phyloP scores from a whole-genome alignment of 2,113 vertebrate species.

The Carassius auratus region DNA sequence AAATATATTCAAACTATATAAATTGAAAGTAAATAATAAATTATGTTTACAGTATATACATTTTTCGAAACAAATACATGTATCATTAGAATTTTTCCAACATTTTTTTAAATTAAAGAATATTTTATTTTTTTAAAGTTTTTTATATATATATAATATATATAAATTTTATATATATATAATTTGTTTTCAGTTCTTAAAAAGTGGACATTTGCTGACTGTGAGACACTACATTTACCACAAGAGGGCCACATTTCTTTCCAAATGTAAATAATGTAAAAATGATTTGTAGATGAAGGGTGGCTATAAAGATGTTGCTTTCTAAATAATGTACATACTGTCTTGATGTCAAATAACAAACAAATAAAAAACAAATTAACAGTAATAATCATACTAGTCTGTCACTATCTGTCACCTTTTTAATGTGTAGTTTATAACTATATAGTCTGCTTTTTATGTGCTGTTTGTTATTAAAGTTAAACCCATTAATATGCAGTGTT shows the following conservation, averaged over 20 bases:
- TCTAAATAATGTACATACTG: background rate
- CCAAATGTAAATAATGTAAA: background rate
- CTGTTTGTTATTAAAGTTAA: background rate
- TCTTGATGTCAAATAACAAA: background rate
- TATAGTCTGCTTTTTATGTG: background rate
- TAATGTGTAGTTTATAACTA: background rate
- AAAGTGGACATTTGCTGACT: background rate
- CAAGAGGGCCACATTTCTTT: constrained; percentile 35
- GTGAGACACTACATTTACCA: background rate
- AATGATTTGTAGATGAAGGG: background rate
- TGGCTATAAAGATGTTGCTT: background rate
- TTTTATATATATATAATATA: too few relatives aligned
- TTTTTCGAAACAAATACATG: too few relatives aligned
- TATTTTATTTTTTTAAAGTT: too few relatives aligned
- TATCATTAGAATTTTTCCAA: too few relatives aligned
- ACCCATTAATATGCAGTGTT: background rate
- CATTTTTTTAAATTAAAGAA: too few relatives aligned
- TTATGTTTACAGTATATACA: too few relatives aligned
- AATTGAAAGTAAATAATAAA: too few relatives aligned
- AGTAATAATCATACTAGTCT: background rate
- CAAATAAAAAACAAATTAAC: background rate
- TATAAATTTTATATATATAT: background rate
- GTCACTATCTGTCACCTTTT: background rate
- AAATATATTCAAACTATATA: too few relatives aligned
- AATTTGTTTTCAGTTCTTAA: background rate